Conservation (phyloP, 2,797 vertebrate genomes). For the Myotis myotis region DNA sequence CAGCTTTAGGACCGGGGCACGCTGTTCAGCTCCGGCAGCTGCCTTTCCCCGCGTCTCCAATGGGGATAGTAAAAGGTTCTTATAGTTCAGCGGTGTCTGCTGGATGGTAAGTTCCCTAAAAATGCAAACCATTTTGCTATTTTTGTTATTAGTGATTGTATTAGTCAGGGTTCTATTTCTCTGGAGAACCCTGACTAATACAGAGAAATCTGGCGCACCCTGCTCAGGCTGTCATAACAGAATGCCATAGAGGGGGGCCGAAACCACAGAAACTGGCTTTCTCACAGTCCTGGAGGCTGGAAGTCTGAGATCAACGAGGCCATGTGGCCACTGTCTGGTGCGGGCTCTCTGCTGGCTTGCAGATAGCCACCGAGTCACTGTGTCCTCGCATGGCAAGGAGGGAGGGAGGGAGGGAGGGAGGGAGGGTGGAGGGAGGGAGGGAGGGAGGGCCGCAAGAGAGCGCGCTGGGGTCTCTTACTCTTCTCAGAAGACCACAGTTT, state of each 20-base stretch:
- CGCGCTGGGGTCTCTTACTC: neutral
- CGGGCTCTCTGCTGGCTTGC: neutral
- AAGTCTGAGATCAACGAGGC: neutral
- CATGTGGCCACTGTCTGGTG: accelerated
- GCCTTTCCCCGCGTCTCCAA: neutral
- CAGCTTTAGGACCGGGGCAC: accelerated
- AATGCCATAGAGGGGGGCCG: neutral
- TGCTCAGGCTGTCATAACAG: neutral
- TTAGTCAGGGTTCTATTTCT: neutral
- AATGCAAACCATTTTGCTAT: neutral
- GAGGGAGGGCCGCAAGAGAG: neutral
- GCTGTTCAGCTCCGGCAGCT: neutral
- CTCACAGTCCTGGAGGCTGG: neutral
- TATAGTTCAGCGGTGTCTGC: neutral
- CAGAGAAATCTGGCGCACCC: neutral
- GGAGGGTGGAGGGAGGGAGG: neutral
- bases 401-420: accelerated
- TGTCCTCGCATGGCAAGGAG: neutral
- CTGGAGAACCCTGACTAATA: neutral
- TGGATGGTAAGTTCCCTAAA: neutral
- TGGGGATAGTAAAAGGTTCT: neutral
- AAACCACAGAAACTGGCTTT: neutral
- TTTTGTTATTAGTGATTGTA: neutral
- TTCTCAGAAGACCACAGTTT: neutral
- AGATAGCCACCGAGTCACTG: neutral